These are phyloP conservation scores for Neodontobutis hainanensis DNA, from an alignment of 2,113 vertebrate genomes.

Conservation along the genomic window DNA sequence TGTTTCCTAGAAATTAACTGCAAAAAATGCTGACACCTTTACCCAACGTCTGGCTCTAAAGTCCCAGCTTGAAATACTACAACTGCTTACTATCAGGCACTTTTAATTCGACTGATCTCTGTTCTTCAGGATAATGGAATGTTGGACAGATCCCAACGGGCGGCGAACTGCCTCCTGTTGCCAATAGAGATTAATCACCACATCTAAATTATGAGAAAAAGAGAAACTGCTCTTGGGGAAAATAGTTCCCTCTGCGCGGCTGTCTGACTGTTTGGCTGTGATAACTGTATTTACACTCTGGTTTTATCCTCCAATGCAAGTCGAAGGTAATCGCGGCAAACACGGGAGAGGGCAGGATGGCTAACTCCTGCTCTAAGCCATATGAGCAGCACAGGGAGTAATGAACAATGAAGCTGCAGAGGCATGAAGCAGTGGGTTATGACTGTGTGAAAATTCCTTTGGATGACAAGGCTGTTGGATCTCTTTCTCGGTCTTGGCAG, in stretches of 20 bases:
- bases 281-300: constrained; percentile 5
- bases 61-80: constrained; percentile 32
- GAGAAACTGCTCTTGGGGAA: constrained; percentile 23
- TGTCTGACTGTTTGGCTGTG: background rate
- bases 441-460: no score
- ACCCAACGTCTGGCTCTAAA: constrained; percentile 23
- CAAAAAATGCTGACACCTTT: constrained; percentile 12
- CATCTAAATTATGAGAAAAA: constrained; percentile 37
- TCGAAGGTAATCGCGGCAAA: constrained; percentile 7
- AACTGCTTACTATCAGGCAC: constrained; percentile 33
- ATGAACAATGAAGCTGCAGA: no score
- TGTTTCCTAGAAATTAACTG: constrained; percentile 7
- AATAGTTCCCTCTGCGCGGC: constrained; percentile 23
- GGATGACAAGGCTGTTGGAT: no score
- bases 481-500: no score
- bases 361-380: no score
- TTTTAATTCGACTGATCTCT: constrained; percentile 54
- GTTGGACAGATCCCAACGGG: constrained; percentile 49
- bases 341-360: background rate
- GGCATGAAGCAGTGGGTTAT: no score
- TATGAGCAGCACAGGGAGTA: no score
- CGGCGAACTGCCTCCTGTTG: constrained; percentile 31
- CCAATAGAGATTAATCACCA: constrained; percentile 49
- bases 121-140: constrained; percentile 38
- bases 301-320: background rate